Percentiles rank a stretch among this genome's conserved stretches.
Conservation (phyloP, 2,888 invertebrate species). For the Tetranychus piercei region DNA sequence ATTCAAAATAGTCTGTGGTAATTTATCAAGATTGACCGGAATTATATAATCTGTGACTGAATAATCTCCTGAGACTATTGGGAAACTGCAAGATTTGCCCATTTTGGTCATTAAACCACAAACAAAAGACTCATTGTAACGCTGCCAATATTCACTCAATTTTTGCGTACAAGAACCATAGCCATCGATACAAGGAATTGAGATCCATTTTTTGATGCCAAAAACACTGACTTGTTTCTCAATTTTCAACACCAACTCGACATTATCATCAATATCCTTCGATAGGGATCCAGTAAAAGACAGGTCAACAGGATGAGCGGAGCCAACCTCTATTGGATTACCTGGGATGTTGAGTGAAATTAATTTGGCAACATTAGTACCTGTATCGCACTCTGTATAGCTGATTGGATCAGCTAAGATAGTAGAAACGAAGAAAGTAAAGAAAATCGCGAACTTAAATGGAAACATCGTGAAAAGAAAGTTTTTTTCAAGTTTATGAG, state of each 20-base stretch:
- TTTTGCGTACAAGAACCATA: not conserved
- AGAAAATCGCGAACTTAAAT: too few relatives aligned
- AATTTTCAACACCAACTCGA: not conserved
- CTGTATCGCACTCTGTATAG: not conserved
- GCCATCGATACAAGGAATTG: not conserved
- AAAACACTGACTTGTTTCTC: not conserved
- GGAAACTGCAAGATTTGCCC: not conserved
- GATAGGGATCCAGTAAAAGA: not conserved
- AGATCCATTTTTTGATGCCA: not conserved
- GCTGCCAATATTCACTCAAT: not conserved
- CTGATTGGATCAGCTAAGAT: not conserved
- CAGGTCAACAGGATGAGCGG: not conserved
- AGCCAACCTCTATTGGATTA: not conserved
- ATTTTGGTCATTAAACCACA: not conserved
- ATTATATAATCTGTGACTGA: not conserved
- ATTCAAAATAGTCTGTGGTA: not conserved
- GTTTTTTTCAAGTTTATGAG: too few relatives aligned
- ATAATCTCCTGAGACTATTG: not conserved
- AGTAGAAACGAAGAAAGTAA: not conserved
- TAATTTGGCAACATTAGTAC: not conserved
- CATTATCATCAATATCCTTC: not conserved
- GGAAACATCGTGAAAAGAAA: too few relatives aligned
- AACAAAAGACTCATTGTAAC: not conserved
- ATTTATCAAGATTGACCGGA: not conserved
- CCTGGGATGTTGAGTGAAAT: not conserved